phyloP scores from a whole-genome alignment of 2,113 vertebrate species.

The Syngnathus scovelli region DNA sequence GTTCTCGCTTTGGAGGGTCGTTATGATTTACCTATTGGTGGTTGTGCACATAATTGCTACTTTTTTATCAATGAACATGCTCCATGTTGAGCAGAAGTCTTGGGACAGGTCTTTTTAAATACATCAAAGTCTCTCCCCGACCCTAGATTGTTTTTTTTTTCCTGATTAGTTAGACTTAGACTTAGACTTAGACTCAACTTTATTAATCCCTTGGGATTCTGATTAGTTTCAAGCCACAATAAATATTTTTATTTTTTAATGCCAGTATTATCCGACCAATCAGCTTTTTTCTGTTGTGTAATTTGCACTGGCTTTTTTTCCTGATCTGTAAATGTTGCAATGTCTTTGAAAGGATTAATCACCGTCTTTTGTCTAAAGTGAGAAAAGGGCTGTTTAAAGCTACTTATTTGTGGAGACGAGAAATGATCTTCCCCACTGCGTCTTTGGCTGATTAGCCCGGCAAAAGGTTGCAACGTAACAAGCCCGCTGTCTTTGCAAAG shows the following conservation, averaged over 20 bases:
- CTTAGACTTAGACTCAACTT: no score
- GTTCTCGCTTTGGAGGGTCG: conserved; percentile 18
- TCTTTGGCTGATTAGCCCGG: conserved; percentile 10
- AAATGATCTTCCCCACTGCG: conserved; percentile 4
- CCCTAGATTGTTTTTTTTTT: not conserved
- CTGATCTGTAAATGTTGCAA: not conserved
- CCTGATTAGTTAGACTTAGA: no score
- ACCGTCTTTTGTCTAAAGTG: conserved; percentile 2
- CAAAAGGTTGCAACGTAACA: conserved; percentile 3
- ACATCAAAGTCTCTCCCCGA: not conserved
- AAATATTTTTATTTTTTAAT: not conserved
- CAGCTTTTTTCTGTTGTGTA: conserved; percentile 56
- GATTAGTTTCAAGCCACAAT: no score
- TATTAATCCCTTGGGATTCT: no score
- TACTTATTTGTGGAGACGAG: conserved; percentile 12
- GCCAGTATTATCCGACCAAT: conserved; percentile 14
- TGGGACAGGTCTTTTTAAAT: not conserved
- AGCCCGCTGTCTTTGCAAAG: conserved; percentile 4
- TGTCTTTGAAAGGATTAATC: conserved; percentile 6
- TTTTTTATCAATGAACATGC: not conserved
- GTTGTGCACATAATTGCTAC: not conserved
- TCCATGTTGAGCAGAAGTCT: not conserved
- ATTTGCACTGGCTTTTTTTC: not conserved
- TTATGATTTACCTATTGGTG: conserved; percentile 2
- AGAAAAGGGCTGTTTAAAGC: not conserved